Evolutionary conservation across 2,888 invertebrate genomes (phyloP).

Genomic region (Ethmia dodecea): DNA sequence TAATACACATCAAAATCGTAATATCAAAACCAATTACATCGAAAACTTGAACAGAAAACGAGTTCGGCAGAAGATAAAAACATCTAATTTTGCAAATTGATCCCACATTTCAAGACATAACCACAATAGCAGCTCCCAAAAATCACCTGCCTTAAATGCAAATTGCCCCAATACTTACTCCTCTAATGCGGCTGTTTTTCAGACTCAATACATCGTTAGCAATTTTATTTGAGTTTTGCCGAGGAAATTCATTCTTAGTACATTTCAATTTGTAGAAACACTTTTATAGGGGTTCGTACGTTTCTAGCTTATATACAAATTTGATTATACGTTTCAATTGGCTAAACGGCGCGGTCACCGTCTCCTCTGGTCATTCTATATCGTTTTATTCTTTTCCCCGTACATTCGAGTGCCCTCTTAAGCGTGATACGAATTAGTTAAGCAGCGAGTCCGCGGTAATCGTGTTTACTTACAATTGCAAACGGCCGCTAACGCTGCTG

Average conservation of each 20-base stretch:
- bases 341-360: conserved; percentile 33
- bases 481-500: conserved; percentile 48
- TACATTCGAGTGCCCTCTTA: conserved; percentile 41
- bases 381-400: conserved; percentile 40
- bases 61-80: too few species aligned
- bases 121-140: too few species aligned
- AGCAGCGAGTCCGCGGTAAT: conserved; percentile 55
- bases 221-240: conserved; percentile 52
- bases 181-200: too few species aligned
- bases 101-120: too few species aligned
- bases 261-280: conserved; percentile 45
- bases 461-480: conserved; percentile 62
- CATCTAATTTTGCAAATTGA: too few species aligned
- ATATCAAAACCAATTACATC: too few species aligned
- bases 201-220: conserved; percentile 53
- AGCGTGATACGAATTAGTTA: conserved; percentile 61
- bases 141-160: too few species aligned
- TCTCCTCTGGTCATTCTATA: conserved; percentile 31
- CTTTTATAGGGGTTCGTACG: conserved; percentile 38
- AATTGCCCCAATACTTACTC: too few species aligned
- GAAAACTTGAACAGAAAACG: too few species aligned
- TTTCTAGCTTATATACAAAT: conserved; percentile 41
- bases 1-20: too few species aligned
- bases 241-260: conserved; percentile 32
- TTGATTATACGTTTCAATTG: conserved; percentile 52